These are phyloP conservation scores for Danionella cerebrum DNA, from an alignment of 2,113 vertebrate genomes.

Conservation along the genomic window DNA sequence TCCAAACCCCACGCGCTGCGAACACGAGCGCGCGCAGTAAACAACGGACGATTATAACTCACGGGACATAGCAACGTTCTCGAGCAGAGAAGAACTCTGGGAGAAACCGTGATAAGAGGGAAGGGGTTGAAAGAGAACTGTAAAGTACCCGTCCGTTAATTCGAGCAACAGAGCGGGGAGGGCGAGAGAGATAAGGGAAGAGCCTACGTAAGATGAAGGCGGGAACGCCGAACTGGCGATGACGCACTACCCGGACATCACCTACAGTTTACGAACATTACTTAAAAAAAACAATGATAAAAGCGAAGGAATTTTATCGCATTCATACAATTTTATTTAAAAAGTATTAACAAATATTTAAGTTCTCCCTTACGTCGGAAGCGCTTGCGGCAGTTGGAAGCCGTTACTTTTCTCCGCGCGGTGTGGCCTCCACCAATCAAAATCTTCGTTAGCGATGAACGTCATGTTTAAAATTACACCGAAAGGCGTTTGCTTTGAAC, in stretches of 20 bases:
- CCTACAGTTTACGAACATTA: no score
- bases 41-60: background rate
- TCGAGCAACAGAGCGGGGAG: background rate
- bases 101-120: background rate
- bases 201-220: slow-evolving; percentile 7
- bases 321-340: no score
- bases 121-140: background rate
- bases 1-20: background rate
- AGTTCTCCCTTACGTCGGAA: no score
- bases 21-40: background rate
- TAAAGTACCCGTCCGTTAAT: slow-evolving; percentile 9
- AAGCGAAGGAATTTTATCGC: no score
- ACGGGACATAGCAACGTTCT: background rate
- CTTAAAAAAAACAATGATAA: no score
- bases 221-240: background rate
- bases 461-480: no score
- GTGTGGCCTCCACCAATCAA: no score
- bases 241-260: slow-evolving; percentile 12
- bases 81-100: background rate
- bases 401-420: no score
- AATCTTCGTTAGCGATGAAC: no score
- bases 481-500: no score
- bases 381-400: no score
- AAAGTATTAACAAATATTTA: no score
- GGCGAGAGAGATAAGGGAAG: background rate